A percentile compares a stretch with the other conserved stretches of the same genome.
These are phyloP conservation scores for Grantiella picta DNA, from an alignment of 2,113 vertebrate genomes.

Conservation along the genomic window DNA sequence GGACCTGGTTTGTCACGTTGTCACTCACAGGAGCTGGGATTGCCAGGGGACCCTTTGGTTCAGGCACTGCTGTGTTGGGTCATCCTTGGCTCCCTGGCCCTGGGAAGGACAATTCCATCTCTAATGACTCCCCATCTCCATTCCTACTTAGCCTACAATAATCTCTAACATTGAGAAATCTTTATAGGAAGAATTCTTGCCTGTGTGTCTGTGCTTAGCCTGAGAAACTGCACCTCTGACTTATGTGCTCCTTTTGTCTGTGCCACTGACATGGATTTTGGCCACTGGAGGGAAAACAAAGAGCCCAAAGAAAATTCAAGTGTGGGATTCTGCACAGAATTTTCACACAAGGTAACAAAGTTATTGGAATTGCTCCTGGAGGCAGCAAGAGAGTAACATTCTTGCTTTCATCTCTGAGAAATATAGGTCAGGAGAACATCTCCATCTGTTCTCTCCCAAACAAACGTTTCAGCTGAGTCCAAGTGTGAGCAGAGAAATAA, in stretches of 20 bases:
- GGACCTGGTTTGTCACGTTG: not conserved
- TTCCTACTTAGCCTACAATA: accelerated
- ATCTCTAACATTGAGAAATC: not conserved
- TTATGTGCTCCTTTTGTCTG: not conserved
- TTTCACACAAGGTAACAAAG: not conserved
- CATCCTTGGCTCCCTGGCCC: not conserved
- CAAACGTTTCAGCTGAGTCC: not conserved
- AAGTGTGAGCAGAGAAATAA: not conserved
- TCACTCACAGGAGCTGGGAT: not conserved
- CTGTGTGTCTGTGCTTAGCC: not conserved
- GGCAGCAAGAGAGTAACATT: not conserved
- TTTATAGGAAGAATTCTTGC: not conserved
- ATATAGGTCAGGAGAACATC: not conserved
- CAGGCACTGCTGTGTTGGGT: not conserved
- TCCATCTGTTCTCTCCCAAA: not conserved
- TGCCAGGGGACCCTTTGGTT: not conserved
- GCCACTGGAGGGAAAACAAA: not conserved
- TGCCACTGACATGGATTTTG: accelerated
- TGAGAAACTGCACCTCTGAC: not conserved
- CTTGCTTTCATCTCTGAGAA: not conserved
- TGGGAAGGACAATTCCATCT: not conserved
- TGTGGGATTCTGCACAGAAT: accelerated
- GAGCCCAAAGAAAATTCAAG: accelerated
- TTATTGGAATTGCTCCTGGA: not conserved
- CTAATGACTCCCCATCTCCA: accelerated